A percentile compares a stretch with the other conserved stretches of the same genome.
phyloP scores from a whole-genome alignment of 2,888 invertebrate species.

The Norana najaformis region DNA sequence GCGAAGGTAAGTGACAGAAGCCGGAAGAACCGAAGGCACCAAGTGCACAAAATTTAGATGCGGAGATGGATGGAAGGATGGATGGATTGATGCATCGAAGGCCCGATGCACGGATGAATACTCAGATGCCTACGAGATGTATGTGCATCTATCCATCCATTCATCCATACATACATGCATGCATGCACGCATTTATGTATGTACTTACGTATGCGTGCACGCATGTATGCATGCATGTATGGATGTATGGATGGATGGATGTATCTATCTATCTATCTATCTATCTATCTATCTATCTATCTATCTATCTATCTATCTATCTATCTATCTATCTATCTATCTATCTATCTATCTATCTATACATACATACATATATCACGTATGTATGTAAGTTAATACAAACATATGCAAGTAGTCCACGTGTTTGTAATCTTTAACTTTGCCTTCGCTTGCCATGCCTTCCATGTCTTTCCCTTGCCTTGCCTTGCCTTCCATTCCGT shows the following conservation, averaged over 20 bases:
- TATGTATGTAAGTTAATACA: no score
- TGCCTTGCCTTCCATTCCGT: not conserved
- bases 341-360: not conserved
- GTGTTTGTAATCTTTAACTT: not conserved
- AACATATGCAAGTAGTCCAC: not conserved
- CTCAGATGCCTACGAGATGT: not conserved
- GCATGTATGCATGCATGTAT: not conserved
- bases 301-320: not conserved
- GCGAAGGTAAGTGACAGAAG: not conserved
- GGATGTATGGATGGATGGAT: not conserved
- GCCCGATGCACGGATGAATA: not conserved
- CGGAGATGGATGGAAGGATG: constrained; percentile 10
- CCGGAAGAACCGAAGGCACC: not conserved
- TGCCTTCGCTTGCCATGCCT: not conserved
- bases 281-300: not conserved
- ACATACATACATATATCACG: not conserved
- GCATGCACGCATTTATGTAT: not conserved
- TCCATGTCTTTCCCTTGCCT: no score
- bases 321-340: not conserved
- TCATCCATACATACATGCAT: not conserved
- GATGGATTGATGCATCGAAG: not conserved
- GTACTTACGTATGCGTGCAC: not conserved
- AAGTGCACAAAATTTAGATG: not conserved
- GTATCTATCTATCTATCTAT: not conserved
- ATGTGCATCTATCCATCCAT: not conserved